These are phyloP conservation scores for Cephus cinctus DNA, from an alignment of 1,140 invertebrate genomes.

Conservation along the genomic window DNA sequence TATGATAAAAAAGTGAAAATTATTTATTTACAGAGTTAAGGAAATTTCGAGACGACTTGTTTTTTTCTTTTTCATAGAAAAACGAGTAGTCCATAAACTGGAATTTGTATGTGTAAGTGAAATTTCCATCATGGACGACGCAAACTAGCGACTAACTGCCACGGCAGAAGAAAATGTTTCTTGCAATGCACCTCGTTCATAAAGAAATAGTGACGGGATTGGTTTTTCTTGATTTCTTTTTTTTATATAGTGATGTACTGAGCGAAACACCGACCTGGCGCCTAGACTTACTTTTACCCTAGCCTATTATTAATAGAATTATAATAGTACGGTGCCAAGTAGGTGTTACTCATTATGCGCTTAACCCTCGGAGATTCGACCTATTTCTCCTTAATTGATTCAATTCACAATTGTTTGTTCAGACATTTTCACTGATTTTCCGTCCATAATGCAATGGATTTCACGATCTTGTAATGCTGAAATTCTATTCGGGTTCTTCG, in stretches of 20 bases:
- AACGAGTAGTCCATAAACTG: too few relatives aligned
- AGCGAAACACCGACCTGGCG: conserved; percentile 20
- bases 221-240: too few relatives aligned
- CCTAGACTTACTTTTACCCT: conserved; percentile 19
- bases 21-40: too few relatives aligned
- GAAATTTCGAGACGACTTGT: too few relatives aligned
- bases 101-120: too few relatives aligned
- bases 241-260: conserved; percentile 14
- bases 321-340: conserved; percentile 22
- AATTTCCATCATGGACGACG: too few relatives aligned
- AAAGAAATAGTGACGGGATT: too few relatives aligned
- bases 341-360: conserved; percentile 21
- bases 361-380: too few relatives aligned
- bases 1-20: too few relatives aligned
- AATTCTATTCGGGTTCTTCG: conserved; percentile 43
- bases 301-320: conserved; percentile 27
- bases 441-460: not conserved
- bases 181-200: conserved; percentile 28
- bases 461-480: not conserved
- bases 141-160: conserved; percentile 9
- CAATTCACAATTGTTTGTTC: not conserved
- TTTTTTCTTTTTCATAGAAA: too few relatives aligned
- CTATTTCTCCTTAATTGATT: not conserved
- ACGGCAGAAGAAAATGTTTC: too few relatives aligned
- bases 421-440: not conserved